Evolutionary conservation across 2,797 vertebrate species (phyloP).

Genomic region (Anguilla marmorata): DNA sequence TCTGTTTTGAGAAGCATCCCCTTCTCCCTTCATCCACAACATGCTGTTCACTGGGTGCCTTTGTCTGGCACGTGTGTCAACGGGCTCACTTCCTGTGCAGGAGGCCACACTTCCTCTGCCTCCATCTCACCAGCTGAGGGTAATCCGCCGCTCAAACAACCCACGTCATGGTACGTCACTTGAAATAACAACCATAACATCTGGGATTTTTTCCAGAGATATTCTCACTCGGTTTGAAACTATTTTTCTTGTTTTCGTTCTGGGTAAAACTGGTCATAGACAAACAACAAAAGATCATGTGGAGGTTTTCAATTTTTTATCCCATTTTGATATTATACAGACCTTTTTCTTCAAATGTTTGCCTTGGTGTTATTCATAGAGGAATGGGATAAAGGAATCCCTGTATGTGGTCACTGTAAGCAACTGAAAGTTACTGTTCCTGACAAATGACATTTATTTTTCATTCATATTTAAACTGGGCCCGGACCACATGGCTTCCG

Average conservation of each 20-base stretch:
- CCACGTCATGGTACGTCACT: too few relatives aligned
- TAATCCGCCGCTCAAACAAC: neutral
- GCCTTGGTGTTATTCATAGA: neutral
- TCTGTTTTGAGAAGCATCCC: constrained; percentile 62
- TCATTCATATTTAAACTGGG: neutral
- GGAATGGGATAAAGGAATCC: neutral
- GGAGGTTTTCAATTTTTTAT: neutral
- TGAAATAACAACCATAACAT: neutral
- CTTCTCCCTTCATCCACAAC: constrained; percentile 46
- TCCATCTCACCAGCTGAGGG: neutral
- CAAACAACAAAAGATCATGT: neutral
- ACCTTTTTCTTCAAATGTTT: neutral
- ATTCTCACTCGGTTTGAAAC: neutral
- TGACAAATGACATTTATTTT: neutral
- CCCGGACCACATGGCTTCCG: neutral
- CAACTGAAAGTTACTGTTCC: too few relatives aligned
- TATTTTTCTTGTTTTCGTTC: too few relatives aligned
- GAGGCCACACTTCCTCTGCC: neutral
- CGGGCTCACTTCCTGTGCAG: neutral
- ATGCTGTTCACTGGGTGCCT: constrained; percentile 52
- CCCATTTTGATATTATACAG: neutral
- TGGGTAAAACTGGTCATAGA: neutral
- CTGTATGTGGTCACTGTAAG: neutral
- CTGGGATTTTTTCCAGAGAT: neutral
- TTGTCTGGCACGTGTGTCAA: constrained; percentile 50